These are phyloP conservation scores for Sparus aurata DNA, from an alignment of 2,797 vertebrate species.

Conservation along the genomic window DNA sequence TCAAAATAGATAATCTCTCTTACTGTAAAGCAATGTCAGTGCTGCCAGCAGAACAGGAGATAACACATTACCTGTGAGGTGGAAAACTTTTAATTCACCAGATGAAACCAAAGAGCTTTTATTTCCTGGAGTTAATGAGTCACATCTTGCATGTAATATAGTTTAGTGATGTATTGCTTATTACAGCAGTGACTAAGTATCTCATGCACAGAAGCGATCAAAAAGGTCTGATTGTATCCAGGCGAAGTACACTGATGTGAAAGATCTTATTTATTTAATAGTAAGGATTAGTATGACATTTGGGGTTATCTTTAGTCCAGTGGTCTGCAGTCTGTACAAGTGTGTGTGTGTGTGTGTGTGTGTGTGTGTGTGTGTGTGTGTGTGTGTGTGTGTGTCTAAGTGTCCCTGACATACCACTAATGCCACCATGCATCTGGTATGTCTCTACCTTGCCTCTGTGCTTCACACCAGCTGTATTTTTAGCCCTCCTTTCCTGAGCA, in stretches of 20 bases:
- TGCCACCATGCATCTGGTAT: conserved; percentile 76
- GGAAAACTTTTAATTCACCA: background rate
- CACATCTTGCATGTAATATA: conserved; percentile 20
- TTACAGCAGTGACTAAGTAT: background rate
- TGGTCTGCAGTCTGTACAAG: conserved; percentile 9
- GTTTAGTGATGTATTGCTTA: background rate
- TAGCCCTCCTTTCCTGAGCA: conserved; percentile 77
- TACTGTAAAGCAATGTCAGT: background rate
- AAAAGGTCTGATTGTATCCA: conserved; percentile 18
- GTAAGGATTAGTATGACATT: conserved; percentile 39
- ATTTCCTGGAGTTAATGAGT: background rate
- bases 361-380: conserved; percentile 13
- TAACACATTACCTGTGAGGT: background rate
- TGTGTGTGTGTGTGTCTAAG: conserved; percentile 48
- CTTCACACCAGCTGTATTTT: conserved; percentile 83
- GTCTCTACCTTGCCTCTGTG: conserved; percentile 77
- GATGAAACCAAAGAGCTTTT: background rate
- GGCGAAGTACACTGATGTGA: conserved; percentile 18
- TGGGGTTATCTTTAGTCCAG: conserved; percentile 70
- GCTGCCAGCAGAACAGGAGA: background rate
- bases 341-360: conserved; percentile 21
- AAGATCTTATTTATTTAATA: conserved; percentile 43
- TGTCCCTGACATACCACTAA: conserved; percentile 74
- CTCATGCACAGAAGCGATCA: background rate
- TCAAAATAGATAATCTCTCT: background rate